Percentiles rank a stretch among this genome's conserved stretches.
These are phyloP conservation scores for Nebria brevicollis DNA, from an alignment of 2,888 invertebrate species.

Conservation along the genomic window DNA sequence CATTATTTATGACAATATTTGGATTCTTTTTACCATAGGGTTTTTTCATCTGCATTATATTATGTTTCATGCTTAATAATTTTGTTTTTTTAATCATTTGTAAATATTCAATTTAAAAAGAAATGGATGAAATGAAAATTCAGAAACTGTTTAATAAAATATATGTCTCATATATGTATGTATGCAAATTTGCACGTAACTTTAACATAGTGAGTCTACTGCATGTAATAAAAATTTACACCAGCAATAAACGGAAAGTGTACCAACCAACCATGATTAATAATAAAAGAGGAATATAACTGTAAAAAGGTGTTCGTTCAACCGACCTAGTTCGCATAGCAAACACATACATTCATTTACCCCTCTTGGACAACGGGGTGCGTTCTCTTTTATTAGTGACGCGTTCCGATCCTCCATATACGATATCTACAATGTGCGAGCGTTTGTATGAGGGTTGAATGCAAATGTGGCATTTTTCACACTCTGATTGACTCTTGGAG, in stretches of 20 bases:
- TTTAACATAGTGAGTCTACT: neutral
- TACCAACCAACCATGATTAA: neutral
- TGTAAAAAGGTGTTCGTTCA: neutral
- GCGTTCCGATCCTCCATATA: conserved; percentile 4
- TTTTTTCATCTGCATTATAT: no score
- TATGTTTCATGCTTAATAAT: no score
- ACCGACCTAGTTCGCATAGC: neutral
- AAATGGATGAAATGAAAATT: neutral
- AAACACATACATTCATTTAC: neutral
- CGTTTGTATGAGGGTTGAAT: conserved; percentile 46
- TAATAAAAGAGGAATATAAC: neutral
- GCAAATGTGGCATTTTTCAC: conserved; percentile 47
- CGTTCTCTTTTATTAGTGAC: neutral
- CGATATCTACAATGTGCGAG: conserved; percentile 9
- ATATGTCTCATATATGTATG: neutral
- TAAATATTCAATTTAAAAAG: no score
- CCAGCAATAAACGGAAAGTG: neutral
- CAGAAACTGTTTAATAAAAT: neutral
- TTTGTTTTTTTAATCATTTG: no score
- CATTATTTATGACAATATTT: no score
- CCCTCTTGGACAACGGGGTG: neutral
- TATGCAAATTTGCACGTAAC: neutral
- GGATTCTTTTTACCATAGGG: no score
- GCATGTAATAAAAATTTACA: neutral
- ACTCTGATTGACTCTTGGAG: conserved; percentile 45